Percentiles rank a stretch among this genome's conserved stretches.
Conservation (phyloP, 2,888 invertebrate species). For the Folsomia candida region DNA sequence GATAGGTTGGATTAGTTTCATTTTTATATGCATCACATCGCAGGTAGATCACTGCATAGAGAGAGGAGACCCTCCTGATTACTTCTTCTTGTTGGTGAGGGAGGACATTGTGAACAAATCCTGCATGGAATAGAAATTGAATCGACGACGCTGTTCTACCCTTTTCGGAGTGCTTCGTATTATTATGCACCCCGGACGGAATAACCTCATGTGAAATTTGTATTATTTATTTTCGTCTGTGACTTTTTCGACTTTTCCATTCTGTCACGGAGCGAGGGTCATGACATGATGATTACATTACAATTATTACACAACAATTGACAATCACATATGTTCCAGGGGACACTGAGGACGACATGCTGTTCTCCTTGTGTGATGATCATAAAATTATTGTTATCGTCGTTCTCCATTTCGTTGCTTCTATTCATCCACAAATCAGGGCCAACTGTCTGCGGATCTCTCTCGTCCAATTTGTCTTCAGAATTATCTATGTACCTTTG, state of each 20-base stretch:
- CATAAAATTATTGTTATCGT: constrained; percentile 5
- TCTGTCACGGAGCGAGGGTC: constrained; percentile 48
- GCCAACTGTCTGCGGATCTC: not conserved
- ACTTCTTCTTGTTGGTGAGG: too few relatives aligned
- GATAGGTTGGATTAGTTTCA: too few relatives aligned
- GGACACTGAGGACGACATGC: constrained; percentile 4
- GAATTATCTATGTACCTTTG: too few relatives aligned
- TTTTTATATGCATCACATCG: too few relatives aligned
- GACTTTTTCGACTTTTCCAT: constrained; percentile 31
- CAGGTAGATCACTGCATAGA: too few relatives aligned
- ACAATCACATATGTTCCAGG: constrained; percentile 1
- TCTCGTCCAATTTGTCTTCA: constrained; percentile 3
- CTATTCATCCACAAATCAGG: constrained; percentile 6
- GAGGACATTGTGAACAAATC: too few relatives aligned
- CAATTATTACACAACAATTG: constrained; percentile 4
- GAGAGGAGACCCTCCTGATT: too few relatives aligned
- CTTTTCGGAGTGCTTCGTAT: too few relatives aligned
- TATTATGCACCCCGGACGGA: too few relatives aligned
- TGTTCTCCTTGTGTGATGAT: not conserved
- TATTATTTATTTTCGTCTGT: not conserved
- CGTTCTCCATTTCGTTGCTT: not conserved
- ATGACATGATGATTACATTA: constrained; percentile 24
- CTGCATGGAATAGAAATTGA: too few relatives aligned
- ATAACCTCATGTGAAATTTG: too few relatives aligned
- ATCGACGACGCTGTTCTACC: too few relatives aligned